Evolutionary conservation across 2,797 vertebrate genomes (phyloP).

Genomic region (Cirrhinus mrigala): DNA sequence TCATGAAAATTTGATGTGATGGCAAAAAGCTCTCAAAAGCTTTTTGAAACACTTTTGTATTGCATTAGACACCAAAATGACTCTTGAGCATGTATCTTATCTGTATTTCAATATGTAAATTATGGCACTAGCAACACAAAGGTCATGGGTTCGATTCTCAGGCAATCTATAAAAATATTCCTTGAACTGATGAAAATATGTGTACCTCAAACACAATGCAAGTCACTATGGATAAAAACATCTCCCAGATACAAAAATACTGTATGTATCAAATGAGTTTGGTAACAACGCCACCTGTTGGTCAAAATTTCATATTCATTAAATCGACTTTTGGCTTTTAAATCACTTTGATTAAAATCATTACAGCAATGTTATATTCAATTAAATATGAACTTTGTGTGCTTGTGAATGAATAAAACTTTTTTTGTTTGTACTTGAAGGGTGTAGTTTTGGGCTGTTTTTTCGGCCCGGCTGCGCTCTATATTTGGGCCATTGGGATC

Average conservation of each 20-base stretch:
- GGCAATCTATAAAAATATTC: no score
- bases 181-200: no score
- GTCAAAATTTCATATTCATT: background rate
- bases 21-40: no score
- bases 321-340: background rate
- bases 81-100: no score
- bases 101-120: no score
- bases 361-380: background rate
- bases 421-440: constrained; percentile 64
- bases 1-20: no score
- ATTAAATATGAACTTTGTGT: background rate
- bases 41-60: no score
- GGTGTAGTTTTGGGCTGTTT: constrained; percentile 90
- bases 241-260: background rate
- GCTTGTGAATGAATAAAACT: background rate
- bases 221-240: no score
- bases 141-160: no score
- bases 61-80: no score
- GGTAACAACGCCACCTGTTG: background rate
- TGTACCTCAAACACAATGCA: no score
- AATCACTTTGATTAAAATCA: background rate
- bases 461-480: constrained; percentile 92
- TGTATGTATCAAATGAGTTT: background rate
- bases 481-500: constrained; percentile 97
- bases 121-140: no score